phyloP scores from a whole-genome alignment of 2,797 vertebrate genomes.

The Buphagus erythrorhynchus region DNA sequence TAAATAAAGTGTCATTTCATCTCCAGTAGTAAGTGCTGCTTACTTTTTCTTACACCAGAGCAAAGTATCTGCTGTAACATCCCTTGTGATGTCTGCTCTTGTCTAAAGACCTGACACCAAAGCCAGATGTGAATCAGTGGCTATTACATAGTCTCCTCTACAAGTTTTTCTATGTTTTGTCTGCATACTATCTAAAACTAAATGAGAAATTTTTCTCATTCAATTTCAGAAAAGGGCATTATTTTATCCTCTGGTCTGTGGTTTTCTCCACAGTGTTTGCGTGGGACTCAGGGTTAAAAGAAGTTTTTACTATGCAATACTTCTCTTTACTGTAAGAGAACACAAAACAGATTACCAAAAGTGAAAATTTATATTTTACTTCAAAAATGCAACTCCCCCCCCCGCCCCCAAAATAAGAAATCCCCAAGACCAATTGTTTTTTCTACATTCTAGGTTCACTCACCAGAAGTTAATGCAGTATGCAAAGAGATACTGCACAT shows the following conservation, averaged over 20 bases:
- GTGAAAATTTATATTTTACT: neutral
- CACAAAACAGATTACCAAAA: neutral
- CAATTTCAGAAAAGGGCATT: rapidly evolving
- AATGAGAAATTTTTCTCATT: neutral
- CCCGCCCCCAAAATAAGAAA: rapidly evolving
- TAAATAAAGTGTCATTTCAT: neutral
- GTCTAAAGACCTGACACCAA: neutral
- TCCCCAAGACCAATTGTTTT: rapidly evolving
- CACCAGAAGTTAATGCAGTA: neutral
- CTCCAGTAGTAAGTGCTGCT: neutral
- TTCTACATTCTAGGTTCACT: neutral
- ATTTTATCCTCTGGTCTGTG: neutral
- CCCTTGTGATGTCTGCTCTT: neutral
- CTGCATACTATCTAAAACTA: neutral
- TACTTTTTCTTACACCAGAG: neutral
- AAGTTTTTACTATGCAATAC: neutral
- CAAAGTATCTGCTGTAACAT: neutral
- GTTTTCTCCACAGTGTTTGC: neutral
- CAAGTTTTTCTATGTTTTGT: neutral
- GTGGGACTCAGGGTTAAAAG: neutral
- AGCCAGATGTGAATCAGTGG: neutral
- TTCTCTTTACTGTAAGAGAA: neutral
- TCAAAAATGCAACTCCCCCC: neutral
- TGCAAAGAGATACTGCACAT: neutral
- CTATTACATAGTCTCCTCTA: neutral